Evolutionary conservation across 2,888 invertebrate genomes (phyloP), one percentile per base, ranked within the genome.

Genomic region (Ormyrus nitidulus): DNA sequence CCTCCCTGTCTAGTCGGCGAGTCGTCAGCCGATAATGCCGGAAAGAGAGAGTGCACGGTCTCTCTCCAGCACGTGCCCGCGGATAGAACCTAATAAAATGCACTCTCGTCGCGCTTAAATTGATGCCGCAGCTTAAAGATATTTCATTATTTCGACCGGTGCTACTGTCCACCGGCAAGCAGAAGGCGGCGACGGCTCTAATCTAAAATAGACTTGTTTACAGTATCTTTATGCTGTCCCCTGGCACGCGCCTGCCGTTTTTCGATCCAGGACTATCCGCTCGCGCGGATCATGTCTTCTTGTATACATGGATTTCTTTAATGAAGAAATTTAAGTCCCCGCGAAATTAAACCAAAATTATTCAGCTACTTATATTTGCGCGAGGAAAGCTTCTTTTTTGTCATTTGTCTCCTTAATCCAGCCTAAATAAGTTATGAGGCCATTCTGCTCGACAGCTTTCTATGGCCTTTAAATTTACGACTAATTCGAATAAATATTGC

Each of bases 151-250:
- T 72, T 53, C 46, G 66, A 48, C 65, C 11, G 59, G 13, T 13
- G 64, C 73, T 64, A 51, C 61, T 13, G 34, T 7, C 44, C 11
- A 6, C 6, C 66, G 44, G 48, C 46, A 1, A 51, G n/a, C 54
- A 6, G 44, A 48, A n/a, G 54, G n/a, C 46, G 58, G 34, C 8
- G 11, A 53, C 6, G 56, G 8, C 34, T 64, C 34, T 78, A 71
- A 81, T 79, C 81, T 81, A 66, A 78, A 81, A 78, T 81, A 78
- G 81, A 68, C 81, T 77, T 68, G 81, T 81, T 78, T 75, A 75
- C 81, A 78, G 62, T 72, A 56, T 70, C 65, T 65, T 74, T 80
- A 73, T 54, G 54, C 56, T n/a, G 34, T 6, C 13, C 34, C 53
- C 46, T 7, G 51, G 46, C 53, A 8, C 70, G n/a, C 46, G 10